Evolutionary conservation across 2,888 invertebrate species (phyloP).

Genomic region (Helleia helle): DNA sequence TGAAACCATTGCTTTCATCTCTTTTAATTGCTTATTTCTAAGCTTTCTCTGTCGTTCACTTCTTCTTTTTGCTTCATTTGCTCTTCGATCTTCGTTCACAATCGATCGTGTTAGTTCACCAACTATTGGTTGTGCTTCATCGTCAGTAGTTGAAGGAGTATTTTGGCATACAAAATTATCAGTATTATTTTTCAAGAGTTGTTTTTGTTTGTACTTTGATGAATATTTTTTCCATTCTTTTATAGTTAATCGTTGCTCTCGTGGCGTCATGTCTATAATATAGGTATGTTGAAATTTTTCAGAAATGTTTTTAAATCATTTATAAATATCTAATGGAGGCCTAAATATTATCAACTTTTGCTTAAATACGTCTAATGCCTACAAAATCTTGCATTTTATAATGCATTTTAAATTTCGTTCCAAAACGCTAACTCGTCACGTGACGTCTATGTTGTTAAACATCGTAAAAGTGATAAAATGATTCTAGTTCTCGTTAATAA

Average conservation of each 20-base stretch:
- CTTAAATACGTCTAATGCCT: no score
- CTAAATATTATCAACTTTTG: no score
- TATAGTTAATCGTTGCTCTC: slow-evolving; percentile 18
- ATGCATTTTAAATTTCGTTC: no score
- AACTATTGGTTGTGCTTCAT: slow-evolving; percentile 16
- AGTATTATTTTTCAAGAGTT: slow-evolving; percentile 9
- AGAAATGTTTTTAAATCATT: no score
- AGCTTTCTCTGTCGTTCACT: slow-evolving; percentile 19
- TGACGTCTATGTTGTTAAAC: no score
- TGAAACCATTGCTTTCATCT: slow-evolving; percentile 17
- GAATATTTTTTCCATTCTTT: slow-evolving; percentile 20
- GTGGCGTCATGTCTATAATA: slow-evolving; percentile 16
- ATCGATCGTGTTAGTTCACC: slow-evolving; percentile 11
- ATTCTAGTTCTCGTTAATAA: no score
- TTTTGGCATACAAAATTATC: slow-evolving; percentile 20
- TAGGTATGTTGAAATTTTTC: no score
- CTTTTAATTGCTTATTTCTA: slow-evolving; percentile 19
- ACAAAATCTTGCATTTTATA: no score
- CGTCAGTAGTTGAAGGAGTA: slow-evolving; percentile 19
- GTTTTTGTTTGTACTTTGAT: slow-evolving; percentile 13
- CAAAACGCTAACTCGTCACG: no score
- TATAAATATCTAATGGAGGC: no score
- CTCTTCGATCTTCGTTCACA: slow-evolving; percentile 18
- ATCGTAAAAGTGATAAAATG: no score
- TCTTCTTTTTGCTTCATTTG: slow-evolving; percentile 20